Evolutionary conservation across 2,113 vertebrate genomes (phyloP), one percentile per base, ranked within the genome.

Genomic region (Nerophis ophidion): DNA sequence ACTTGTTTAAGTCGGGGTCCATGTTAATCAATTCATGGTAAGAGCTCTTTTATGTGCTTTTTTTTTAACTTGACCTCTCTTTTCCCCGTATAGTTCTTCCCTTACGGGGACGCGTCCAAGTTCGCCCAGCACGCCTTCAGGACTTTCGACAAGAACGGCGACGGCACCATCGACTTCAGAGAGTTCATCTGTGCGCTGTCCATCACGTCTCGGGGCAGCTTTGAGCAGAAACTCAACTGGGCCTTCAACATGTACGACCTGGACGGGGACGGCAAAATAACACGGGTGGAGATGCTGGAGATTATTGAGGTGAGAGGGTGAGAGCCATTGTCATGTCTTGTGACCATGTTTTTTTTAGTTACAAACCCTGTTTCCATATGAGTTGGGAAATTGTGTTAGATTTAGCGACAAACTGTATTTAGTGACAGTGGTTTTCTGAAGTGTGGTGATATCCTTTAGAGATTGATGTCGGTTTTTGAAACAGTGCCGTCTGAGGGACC

Each of bases 191-290:
- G 97, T 0, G 97, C 97, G 0, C 83, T 99, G 74, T 98, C 95
- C 85, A 98, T 99, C 89, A 99, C 97, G 66, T 99, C 97, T 38
- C 85, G 97, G 58, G 97, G 97, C 70, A 99, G 94, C 78, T 99
- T 99, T 34, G 97, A 99, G 90, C 97, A 99, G 88, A 99, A 99
- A 80, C 92, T 99, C 61, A 99, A 99, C 86, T 99, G 97, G 97
- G 97, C 97, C 75, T 99, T 99, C 88, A 99, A 99, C 86, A 99
- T 99, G 97, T 99, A 99, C 0, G 97, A 99, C 84, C 85, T 99
- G 84, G 96, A 99, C 8, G 97, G 97, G 4, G 97, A 99, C 0
- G 97, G 97, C 84, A 98, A 99, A 89, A 99, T 99, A 84, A 98
- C 97, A 68, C 86, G 97, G 59, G 94, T 98, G 86, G 97, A 98